Evolutionary conservation across 2,797 vertebrate genomes (phyloP), one percentile per base, ranked within the genome.

Genomic region (Sebastes steindachneri): DNA sequence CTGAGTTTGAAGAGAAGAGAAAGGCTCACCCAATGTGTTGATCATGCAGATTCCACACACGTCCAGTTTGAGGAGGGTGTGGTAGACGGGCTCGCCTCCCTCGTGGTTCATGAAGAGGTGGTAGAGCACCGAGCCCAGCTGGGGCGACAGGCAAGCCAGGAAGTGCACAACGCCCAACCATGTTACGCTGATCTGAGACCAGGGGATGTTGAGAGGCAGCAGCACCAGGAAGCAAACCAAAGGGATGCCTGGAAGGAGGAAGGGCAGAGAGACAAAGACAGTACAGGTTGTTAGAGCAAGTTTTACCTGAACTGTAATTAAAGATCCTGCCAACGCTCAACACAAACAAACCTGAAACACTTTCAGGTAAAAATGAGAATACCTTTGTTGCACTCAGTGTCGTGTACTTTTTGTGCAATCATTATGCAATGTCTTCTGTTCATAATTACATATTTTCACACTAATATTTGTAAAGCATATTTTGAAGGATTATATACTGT

Each of bases 31-130:
- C 76, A 98, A 93, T 0, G 97, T 98, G 94, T 97, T 98, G 94
- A 98, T 97, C 90, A 97, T 97, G 91, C 97, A 98, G 94, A 98
- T 97, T 19, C 97, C 97, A 48, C 97, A 98, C 96, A 98, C 97
- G 86, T 98, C 97, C 5, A 98, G 96, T 19, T 97, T 97, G 55
- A 98, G 97, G 72, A 98, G 96, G 58, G 96, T 97, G 92, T 97
- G 95, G 88, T 98, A 98, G 86, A 98, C 96, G 0, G 95, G 88
- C 66, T 97, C 97, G 3, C 97, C 97, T 0, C 97, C 97, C 92
- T 97, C 96, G 33, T 98, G 97, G 96, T 97, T 98, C 97, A 98
- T 98, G 94, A 98, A 98, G 87, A 98, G 97, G 93, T 98, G 97
- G 84, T 98, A 98, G 23, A 98, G 92, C 88, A 98, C 97, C 0